Percentiles rank a stretch among this genome's conserved stretches.
Conservation (phyloP, 2,888 invertebrate species). For the Lamproptera curius region DNA sequence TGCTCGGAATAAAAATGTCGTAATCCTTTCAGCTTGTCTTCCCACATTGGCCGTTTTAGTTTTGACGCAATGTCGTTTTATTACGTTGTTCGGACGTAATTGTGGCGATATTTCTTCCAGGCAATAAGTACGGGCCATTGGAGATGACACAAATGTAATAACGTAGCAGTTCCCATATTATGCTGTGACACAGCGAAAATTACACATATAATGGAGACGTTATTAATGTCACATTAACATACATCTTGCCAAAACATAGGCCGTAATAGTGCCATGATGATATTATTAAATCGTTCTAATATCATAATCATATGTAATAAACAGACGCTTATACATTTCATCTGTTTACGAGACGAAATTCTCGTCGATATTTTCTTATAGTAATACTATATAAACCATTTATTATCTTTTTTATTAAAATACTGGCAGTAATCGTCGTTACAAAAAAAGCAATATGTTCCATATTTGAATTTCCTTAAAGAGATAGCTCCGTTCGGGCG, state of each 20-base stretch:
- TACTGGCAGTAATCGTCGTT: background rate
- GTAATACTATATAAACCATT: too few species aligned
- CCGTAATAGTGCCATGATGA: background rate
- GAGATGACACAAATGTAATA: conserved; percentile 23
- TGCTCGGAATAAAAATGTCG: conserved; percentile 8
- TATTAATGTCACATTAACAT: background rate
- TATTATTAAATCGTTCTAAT: background rate
- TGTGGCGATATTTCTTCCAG: conserved; percentile 26
- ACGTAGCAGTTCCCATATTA: conserved; percentile 17
- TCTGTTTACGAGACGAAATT: too few species aligned
- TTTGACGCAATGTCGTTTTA: background rate
- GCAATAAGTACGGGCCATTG: conserved; percentile 23
- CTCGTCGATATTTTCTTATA: too few species aligned
- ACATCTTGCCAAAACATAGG: background rate
- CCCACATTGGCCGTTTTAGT: background rate
- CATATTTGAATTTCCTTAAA: conserved; percentile 18
- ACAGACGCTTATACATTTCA: too few species aligned
- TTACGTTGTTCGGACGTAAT: conserved; percentile 17
- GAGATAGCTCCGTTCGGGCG: conserved; percentile 2
- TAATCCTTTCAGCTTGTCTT: background rate
- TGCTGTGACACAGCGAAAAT: conserved; percentile 14
- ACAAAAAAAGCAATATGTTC: conserved; percentile 9
- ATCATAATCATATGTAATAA: background rate
- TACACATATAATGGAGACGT: conserved; percentile 11
- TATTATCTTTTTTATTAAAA: background rate